A percentile compares a stretch with the other conserved stretches of the same genome.
Conservation (phyloP, 2,797 vertebrate genomes). For the Gastrophryne carolinensis region DNA sequence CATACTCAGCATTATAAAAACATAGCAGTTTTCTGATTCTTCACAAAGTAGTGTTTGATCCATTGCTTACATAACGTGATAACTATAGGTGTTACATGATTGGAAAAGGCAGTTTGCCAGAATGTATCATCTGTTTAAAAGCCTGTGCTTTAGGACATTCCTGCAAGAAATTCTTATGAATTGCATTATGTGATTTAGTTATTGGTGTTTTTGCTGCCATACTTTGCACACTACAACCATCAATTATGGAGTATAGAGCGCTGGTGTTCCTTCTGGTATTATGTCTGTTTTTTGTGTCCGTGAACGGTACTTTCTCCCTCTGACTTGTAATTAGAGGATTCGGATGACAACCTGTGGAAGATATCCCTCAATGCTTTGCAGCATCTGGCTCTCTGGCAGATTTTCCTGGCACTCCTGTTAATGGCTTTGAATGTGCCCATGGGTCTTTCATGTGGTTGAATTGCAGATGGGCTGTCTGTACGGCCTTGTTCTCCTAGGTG, state of each 20-base stretch:
- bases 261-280: constrained; percentile 28
- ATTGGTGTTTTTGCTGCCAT: background rate
- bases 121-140: too few relatives aligned
- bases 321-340: constrained; percentile 57
- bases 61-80: too few relatives aligned
- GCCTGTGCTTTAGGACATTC: background rate
- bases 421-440: constrained; percentile 62
- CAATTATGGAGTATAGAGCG: background rate
- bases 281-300: constrained; percentile 11
- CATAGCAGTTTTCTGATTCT: too few relatives aligned
- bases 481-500: constrained; percentile 57
- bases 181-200: background rate
- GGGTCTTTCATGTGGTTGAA: constrained; percentile 68
- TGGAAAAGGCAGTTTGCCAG: too few relatives aligned
- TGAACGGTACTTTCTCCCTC: constrained; percentile 48
- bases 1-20: too few relatives aligned
- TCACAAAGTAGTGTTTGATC: too few relatives aligned
- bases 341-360: constrained; percentile 55
- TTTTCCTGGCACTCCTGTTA: constrained; percentile 65
- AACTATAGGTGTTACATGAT: too few relatives aligned
- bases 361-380: constrained; percentile 47
- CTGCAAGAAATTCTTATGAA: background rate
- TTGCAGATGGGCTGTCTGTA: constrained; percentile 64
- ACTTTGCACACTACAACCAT: background rate
- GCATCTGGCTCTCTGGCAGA: constrained; percentile 68